Base-by-base conservation (phyloP, 2,113 vertebrate genomes). In the Oceanodroma tethys region DNA sequence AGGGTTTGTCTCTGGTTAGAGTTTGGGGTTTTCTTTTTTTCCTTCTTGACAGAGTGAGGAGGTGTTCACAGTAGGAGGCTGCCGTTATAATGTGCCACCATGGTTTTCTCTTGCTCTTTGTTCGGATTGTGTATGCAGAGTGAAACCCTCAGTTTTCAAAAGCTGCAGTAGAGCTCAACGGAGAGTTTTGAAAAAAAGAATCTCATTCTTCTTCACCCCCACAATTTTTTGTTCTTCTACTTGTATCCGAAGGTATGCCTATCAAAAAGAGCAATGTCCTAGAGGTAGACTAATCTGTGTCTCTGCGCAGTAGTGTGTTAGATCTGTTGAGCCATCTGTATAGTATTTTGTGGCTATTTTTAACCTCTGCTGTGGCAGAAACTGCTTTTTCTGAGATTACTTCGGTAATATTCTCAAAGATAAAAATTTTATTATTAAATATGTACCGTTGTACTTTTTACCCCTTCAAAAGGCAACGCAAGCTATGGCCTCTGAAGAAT, bases 241-340 rank as follows among this genome's bases (percentile, higher is more conserved):
- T 84, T 32, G 40, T 60, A 43, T 52, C 65, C 5, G 9, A 93
- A 91, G 76, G 56, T 87, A 93, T 42, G 18, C 32, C 40, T 82
- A 10, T 76, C 50, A 93, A 93, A 91, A 90, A 95, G 80, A 90
- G 52, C 82, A 93, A 30, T 81, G 63, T 95, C 38, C 50, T 90
- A 59, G 53, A 94, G 74, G 83, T 48, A 81, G 82, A 36, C 58
- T 80, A 83, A 88, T 90, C 78, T 91, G 63, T 66, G 59, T 93
- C 80, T 88, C 59, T 70, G 29, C 72, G 81, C 75, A 66, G 36
- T 67, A 42, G 47, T 58, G 47, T 78, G 56, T 71, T 91, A 81
- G 88, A 71, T 93, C 71, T 88, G 84, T 95, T 97, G 82, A 92
- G 76, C 96, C 94, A 91, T 95, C 91, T 97, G 83, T 88, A 14